Evolutionary conservation across 2,113 vertebrate genomes (phyloP), one percentile per base, ranked within the genome.

Genomic region (Carollia perspicillata): DNA sequence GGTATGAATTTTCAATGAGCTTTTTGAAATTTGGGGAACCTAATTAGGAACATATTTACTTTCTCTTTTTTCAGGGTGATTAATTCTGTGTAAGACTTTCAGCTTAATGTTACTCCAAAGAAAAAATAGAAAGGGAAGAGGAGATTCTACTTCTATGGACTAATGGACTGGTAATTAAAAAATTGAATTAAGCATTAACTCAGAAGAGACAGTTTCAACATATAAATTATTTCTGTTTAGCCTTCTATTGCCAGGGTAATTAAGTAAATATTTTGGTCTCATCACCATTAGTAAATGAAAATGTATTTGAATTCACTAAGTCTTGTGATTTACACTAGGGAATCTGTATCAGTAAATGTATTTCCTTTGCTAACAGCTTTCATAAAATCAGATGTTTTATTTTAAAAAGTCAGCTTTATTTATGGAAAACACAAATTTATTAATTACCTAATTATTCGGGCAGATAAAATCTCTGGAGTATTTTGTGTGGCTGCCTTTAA

Each of bases 1-100:
- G 65, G 80, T 90, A 92, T 90, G 60, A 96, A 95, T 95, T 93
- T 94, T 87, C 84, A 96, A 79, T 68, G n/a, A 94, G n/a, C 23
- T 60, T 33, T 79, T 58, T 93, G 55, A 97, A 96, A 95, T 94
- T 66, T 86, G 44, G 95, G 51, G 40, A 95, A 88, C 0, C 51
- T 94, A 93, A 93, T 84, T 95, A 93, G 81, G 66, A 93, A 96
- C 75, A 17, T 60, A 93, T 91, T 96, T 92, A 74, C 71, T 95
- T 94, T 93, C 30, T 60, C 9, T 84, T 55, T 89, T 93, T 95
- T 93, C 11, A 93, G 58, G 11, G 47, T 65, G 51, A 91, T 94
- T 93, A 92, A 93, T 94, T 96, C 68, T 44, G 83, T 71, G 18
- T 0, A 87, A 86, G 65, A 92, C 14, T 87, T 94, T 90, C n/a